Percentiles rank a stretch among this genome's conserved stretches.
phyloP scores from a whole-genome alignment of 2,113 vertebrate species.

The Dasyurus viverrinus region DNA sequence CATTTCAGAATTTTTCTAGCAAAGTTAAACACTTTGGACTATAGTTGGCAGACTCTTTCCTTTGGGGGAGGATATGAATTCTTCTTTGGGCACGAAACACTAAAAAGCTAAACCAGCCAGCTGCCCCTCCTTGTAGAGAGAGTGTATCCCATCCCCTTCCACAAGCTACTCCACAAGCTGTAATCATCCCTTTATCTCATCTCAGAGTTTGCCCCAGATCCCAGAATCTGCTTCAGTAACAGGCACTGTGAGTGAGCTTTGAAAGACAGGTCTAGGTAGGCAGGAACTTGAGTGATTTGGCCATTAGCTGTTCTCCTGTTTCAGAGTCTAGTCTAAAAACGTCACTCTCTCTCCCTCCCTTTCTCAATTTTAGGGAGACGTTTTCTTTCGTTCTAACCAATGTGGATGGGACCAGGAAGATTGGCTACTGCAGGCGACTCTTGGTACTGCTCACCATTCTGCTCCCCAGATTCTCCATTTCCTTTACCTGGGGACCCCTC shows the following conservation, averaged over 20 bases:
- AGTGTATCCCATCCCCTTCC: neutral
- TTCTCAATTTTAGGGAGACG: slow-evolving; percentile 90
- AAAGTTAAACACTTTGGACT: neutral
- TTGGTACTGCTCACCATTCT: slow-evolving; percentile 83
- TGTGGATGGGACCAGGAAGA: slow-evolving; percentile 94
- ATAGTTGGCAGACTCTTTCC: neutral
- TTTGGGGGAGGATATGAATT: neutral
- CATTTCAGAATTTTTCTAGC: neutral
- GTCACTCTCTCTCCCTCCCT: slow-evolving; percentile 44
- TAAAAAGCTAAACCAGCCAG: neutral
- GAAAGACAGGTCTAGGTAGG: neutral
- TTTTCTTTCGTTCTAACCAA: slow-evolving; percentile 98
- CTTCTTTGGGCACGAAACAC: neutral
- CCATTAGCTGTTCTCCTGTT: neutral
- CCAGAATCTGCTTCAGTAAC: neutral
- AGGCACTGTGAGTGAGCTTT: neutral
- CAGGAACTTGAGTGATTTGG: neutral
- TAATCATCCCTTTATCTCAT: neutral
- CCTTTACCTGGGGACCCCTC: slow-evolving; percentile 21
- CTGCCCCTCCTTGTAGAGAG: neutral
- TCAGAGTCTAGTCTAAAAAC: neutral
- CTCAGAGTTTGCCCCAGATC: neutral
- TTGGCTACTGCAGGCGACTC: slow-evolving; percentile 95
- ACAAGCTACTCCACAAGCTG: neutral
- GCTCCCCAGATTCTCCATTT: neutral